Evolutionary conservation across 2,888 invertebrate species (phyloP), one percentile per base, ranked within the genome.

Genomic region (Yponomeuta evonymella): DNA sequence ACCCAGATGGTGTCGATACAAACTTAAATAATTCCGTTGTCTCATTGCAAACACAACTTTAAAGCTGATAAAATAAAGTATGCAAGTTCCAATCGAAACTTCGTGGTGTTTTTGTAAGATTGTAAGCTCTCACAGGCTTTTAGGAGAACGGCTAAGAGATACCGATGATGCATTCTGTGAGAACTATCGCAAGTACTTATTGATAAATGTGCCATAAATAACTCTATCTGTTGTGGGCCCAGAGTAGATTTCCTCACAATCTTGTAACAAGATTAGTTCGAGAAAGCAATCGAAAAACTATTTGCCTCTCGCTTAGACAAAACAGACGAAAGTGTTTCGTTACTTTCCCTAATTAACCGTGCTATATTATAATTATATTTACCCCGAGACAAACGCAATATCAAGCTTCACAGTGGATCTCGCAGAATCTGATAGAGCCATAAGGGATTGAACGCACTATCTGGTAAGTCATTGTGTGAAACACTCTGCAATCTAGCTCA

Each of bases 91-190:
- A 29, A 64, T 3, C 6, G 29, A 10, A 23, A 30, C 5, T 2
- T n/a, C 63, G 63, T 63, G 63, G 29, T 63, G 29, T 64, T 64
- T 23, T 5, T 29, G 64, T 29, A 64, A 64, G 64, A 12, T 64
- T 64, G 64, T 29, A 64, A 64, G 64, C 51, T 64, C 23, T 64
- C 64, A 29, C 64, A 30, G 64, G 64, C 64, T 64, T 64, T 64
- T 64, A 64, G n/a, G 29, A 58, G 51, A 12, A 58, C 15, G 51
- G 51, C 51, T 58, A 58, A 58, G 51, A 58, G 51, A 58, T 58
- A 58, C 15, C 15, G 12, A 15, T 58, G 51, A 58, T 58, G 51
- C 51, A 58, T 58, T 58, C 15, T 15, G 51, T 15, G 51, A 58
- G 51, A 58, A 58, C 15, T 58, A 58, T 58, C 51, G 15, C 15